Percentiles rank a stretch among this genome's conserved stretches.
Evolutionary conservation across 1,140 invertebrate genomes (phyloP).

Genomic region (Heliconius hermathena): DNA sequence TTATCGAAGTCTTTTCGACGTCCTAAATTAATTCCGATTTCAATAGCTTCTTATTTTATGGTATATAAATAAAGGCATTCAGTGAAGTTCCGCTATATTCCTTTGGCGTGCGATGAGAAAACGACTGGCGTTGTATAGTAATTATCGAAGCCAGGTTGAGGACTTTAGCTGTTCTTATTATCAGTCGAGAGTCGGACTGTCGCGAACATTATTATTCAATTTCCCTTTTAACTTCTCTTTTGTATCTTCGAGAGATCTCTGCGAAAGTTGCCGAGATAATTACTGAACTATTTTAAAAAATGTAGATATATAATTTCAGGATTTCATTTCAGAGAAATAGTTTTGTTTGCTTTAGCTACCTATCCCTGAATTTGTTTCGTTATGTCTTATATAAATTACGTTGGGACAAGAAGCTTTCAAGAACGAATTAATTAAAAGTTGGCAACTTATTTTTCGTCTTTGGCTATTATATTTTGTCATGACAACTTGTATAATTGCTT

Average conservation of each 20-base stretch:
- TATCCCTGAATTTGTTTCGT: not conserved
- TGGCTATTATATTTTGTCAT: slow-evolving; percentile 1
- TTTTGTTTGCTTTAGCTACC: not conserved
- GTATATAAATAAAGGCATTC: slow-evolving; percentile 39
- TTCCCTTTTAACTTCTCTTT: slow-evolving; percentile 25
- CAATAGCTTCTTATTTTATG: slow-evolving; percentile 44
- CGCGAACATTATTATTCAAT: slow-evolving; percentile 37
- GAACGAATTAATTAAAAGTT: slow-evolving; percentile 12
- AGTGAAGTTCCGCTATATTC: slow-evolving; percentile 42
- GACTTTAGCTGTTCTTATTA: slow-evolving; percentile 43
- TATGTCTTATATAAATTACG: not conserved
- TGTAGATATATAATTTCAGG: slow-evolving; percentile 2
- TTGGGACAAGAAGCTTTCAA: not conserved
- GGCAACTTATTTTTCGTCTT: not conserved
- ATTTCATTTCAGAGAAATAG: not conserved
- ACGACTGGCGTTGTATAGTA: slow-evolving; percentile 49
- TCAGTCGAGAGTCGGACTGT: slow-evolving; percentile 31
- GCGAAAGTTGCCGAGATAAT: not conserved
- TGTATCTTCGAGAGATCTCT: not conserved
- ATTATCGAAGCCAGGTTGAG: slow-evolving; percentile 49
- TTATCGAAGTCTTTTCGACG: slow-evolving; percentile 36
- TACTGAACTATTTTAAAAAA: not conserved
- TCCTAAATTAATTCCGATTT: slow-evolving; percentile 47
- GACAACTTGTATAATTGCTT: not conserved
- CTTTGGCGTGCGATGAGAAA: slow-evolving; percentile 42